These are phyloP conservation scores for Geopemphigus sp. DNA, from an alignment of 1,140 invertebrate species.

Conservation along the genomic window DNA sequence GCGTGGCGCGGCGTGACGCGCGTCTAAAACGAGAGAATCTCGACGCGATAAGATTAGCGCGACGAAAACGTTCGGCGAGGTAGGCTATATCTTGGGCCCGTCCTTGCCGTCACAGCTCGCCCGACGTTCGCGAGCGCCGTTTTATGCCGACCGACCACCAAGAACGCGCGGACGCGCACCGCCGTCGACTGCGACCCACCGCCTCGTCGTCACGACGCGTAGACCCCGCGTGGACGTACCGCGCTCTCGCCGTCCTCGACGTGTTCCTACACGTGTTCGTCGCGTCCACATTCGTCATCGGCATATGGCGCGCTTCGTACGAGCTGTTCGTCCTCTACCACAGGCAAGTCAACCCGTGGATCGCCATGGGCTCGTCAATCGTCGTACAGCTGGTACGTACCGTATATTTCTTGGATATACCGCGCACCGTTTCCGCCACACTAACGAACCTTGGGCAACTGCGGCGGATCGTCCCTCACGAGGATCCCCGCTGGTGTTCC, in stretches of 20 bases:
- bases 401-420: background rate
- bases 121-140: background rate
- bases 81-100: background rate
- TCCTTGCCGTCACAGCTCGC: background rate
- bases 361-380: constrained; percentile 32
- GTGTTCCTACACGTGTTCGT: constrained; percentile 69
- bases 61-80: background rate
- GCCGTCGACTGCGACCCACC: background rate
- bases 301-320: constrained; percentile 83
- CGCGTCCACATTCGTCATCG: constrained; percentile 73
- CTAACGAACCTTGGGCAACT: no score
- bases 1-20: no score
- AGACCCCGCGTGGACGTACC: constrained; percentile 16
- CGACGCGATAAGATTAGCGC: constrained; percentile 16
- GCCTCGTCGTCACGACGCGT: background rate
- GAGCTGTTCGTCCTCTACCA: constrained; percentile 71
- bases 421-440: no score
- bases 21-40: no score
- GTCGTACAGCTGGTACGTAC: constrained; percentile 48
- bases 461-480: no score
- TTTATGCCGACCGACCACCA: background rate
- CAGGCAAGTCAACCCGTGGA: constrained; percentile 54
- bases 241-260: constrained; percentile 61
- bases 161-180: background rate
- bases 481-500: no score